A percentile compares a stretch with the other conserved stretches of the same genome.
Conservation (phyloP, 2,888 invertebrate species). For the Agrotis clavis region DNA sequence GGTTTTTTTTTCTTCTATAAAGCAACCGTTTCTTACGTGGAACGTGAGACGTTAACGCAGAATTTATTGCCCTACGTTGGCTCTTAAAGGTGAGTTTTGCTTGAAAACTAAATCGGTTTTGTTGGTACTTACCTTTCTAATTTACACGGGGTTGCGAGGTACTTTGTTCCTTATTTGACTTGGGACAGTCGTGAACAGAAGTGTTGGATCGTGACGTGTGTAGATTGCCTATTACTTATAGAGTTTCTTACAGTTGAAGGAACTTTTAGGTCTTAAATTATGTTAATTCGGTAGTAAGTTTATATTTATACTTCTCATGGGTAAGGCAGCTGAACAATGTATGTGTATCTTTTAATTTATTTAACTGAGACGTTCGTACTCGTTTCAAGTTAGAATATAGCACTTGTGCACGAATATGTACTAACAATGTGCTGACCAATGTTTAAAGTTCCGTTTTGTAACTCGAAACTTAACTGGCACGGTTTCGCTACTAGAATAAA, state of each 20-base stretch:
- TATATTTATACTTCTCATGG: constrained; percentile 2
- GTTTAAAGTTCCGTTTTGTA: constrained; percentile 20
- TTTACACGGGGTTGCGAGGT: constrained; percentile 61
- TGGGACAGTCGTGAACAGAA: constrained; percentile 55
- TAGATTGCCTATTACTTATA: constrained; percentile 57
- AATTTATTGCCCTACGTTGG: constrained; percentile 66
- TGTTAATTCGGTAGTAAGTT: constrained; percentile 9
- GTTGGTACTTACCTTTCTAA: constrained; percentile 66
- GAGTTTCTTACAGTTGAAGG: constrained; percentile 25
- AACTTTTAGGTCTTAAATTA: constrained; percentile 19
- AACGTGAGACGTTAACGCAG: constrained; percentile 67
- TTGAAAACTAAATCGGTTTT: constrained; percentile 65
- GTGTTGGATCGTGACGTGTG: constrained; percentile 56
- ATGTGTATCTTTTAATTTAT: constrained; percentile 9
- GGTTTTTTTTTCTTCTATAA: constrained; percentile 64
- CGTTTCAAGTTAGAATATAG: neutral
- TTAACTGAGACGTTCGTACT: constrained; percentile 13
- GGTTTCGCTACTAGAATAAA: constrained; percentile 14
- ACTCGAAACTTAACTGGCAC: constrained; percentile 7
- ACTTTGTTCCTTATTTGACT: constrained; percentile 67
- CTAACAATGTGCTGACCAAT: constrained; percentile 22
- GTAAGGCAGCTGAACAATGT: neutral
- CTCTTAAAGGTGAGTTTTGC: constrained; percentile 66
- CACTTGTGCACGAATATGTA: constrained; percentile 32
- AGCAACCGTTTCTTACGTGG: constrained; percentile 65